phyloP scores from a whole-genome alignment of 2,888 invertebrate species.

The Andrena marginata region DNA sequence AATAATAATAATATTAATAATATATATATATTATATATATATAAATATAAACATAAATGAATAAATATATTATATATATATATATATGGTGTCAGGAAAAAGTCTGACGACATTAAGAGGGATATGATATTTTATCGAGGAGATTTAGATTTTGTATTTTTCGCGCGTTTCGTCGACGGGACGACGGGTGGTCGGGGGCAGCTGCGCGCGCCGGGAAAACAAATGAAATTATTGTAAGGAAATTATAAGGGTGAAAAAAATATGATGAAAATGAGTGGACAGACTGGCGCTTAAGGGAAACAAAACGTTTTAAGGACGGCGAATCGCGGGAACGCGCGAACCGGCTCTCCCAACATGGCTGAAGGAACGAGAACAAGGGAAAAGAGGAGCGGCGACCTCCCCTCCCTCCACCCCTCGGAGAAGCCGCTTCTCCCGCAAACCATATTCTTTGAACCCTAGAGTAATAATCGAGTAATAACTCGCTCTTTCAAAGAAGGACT shows the following conservation, averaged over 20 bases:
- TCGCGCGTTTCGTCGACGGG: conserved; percentile 79
- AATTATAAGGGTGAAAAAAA: conserved; percentile 27
- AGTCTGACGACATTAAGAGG: conserved; percentile 54
- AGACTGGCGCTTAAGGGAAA: conserved; percentile 54
- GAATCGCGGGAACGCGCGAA: conserved; percentile 59
- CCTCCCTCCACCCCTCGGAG: conserved; percentile 46
- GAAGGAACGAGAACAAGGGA: conserved; percentile 47
- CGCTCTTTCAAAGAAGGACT: conserved; percentile 41
- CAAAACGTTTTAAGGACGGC: conserved; percentile 60
- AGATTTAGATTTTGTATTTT: conserved; percentile 84
- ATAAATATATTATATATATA: conserved; percentile 67
- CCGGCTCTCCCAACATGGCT: conserved; percentile 32
- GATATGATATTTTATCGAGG: conserved; percentile 82
- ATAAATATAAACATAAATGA: conserved; percentile 67
- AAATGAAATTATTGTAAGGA: conserved; percentile 40
- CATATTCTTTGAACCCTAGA: conserved; percentile 78
- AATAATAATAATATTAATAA: conserved; percentile 79
- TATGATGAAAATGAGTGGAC: neutral
- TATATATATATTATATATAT: conserved; percentile 69
- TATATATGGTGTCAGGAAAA: conserved; percentile 60
- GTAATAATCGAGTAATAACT: conserved; percentile 79
- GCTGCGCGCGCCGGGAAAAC: conserved; percentile 41
- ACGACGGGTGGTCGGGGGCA: conserved; percentile 73
- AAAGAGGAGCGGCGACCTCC: conserved; percentile 44
- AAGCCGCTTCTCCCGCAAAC: conserved; percentile 68